These are phyloP conservation scores for Furnarius figulus DNA, from an alignment of 2,113 vertebrate genomes.

Conservation along the genomic window DNA sequence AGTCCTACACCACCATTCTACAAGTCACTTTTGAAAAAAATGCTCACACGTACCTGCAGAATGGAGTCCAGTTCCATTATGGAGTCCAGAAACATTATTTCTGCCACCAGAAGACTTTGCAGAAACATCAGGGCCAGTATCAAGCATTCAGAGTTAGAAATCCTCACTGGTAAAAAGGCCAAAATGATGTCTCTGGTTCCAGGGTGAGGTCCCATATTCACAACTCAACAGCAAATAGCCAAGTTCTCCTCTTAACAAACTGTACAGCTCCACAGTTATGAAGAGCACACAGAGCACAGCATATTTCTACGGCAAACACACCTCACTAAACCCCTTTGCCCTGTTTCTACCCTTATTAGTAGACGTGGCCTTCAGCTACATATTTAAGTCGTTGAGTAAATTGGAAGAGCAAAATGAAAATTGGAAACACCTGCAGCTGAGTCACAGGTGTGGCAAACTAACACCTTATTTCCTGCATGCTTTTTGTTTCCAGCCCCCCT, in stretches of 20 bases:
- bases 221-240: accelerated
- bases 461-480: background rate
- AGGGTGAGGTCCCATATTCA: accelerated
- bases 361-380: background rate
- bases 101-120: background rate
- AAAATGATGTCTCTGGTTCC: accelerated
- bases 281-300: accelerated
- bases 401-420: background rate
- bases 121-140: background rate
- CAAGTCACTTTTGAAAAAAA: background rate
- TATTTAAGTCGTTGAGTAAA: background rate
- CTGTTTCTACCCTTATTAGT: accelerated
- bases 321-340: accelerated
- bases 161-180: accelerated
- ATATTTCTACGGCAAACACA: accelerated
- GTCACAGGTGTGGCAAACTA: background rate
- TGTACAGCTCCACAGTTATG: accelerated
- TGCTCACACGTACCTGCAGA: background rate
- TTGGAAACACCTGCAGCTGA: background rate
- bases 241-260: background rate
- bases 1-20: background rate
- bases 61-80: no score
- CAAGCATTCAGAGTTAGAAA: background rate
- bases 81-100: background rate
- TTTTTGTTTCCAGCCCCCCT: accelerated